These are phyloP conservation scores for Diabrotica undecimpunctata DNA, from an alignment of 1,140 invertebrate species.

Conservation along the genomic window DNA sequence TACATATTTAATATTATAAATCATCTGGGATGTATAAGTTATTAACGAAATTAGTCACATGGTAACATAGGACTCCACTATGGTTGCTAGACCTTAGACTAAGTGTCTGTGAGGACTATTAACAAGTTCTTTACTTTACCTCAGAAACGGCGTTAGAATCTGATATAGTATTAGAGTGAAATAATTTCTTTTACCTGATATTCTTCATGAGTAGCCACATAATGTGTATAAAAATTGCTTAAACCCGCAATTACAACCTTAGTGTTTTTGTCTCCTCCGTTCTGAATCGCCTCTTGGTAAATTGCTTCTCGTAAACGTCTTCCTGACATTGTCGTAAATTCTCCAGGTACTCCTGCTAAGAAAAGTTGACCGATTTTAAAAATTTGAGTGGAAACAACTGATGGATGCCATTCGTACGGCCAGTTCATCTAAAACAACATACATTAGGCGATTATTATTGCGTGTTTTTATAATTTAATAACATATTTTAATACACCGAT, in stretches of 20 bases:
- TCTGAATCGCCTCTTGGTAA: constrained; percentile 51
- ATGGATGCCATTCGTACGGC: constrained; percentile 87
- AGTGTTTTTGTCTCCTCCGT: constrained; percentile 43
- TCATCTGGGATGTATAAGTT: too few relatives aligned
- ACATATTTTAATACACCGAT: too few relatives aligned
- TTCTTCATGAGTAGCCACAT: constrained; percentile 87
- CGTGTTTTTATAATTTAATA: too few relatives aligned
- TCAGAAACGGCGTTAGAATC: too few relatives aligned
- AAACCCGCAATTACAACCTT: constrained; percentile 77
- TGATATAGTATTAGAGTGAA: too few relatives aligned
- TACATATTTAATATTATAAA: too few relatives aligned
- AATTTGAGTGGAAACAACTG: constrained; percentile 79
- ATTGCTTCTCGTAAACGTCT: constrained; percentile 70
- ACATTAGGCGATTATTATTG: too few relatives aligned
- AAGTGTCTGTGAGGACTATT: too few relatives aligned
- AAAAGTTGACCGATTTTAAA: constrained; percentile 71
- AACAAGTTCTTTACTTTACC: too few relatives aligned
- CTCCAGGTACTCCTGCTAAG: constrained; percentile 82
- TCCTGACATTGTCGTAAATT: constrained; percentile 95
- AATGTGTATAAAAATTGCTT: constrained; percentile 85
- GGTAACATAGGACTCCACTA: too few relatives aligned
- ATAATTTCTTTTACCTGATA: constrained; percentile 66
- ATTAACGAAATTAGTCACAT: too few relatives aligned
- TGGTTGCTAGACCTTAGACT: too few relatives aligned
- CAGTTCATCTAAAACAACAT: constrained; percentile 64